Evolutionary conservation across 2,113 vertebrate genomes (phyloP).

Genomic region (Microcebus murinus): DNA sequence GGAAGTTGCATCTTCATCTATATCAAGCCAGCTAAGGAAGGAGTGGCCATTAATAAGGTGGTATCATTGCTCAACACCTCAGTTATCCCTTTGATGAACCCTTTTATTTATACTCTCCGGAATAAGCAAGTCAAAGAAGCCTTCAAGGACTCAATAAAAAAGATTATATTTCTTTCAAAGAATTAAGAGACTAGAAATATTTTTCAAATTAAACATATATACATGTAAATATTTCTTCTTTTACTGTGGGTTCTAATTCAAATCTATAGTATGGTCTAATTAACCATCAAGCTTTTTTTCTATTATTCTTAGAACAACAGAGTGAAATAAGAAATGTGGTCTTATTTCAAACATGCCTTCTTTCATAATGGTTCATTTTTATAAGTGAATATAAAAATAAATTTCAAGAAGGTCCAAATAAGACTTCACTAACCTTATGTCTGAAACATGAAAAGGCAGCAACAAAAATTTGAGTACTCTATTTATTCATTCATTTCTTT

Average conservation of each 20-base stretch:
- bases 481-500: background rate
- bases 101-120: constrained; percentile 36
- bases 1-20: constrained; percentile 62
- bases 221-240: background rate
- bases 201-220: background rate
- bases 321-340: too few species aligned
- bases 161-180: constrained; percentile 26
- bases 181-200: background rate
- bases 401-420: too few species aligned
- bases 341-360: too few species aligned
- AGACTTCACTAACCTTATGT: too few species aligned
- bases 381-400: too few species aligned
- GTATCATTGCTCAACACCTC: constrained; percentile 46
- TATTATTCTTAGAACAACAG: too few species aligned
- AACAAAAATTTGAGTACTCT: background rate
- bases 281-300: too few species aligned
- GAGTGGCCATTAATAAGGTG: constrained; percentile 30
- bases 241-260: background rate
- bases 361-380: too few species aligned
- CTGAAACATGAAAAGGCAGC: background rate
- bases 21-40: constrained; percentile 43
- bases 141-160: background rate
- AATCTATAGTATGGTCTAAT: too few species aligned
- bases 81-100: constrained; percentile 44
- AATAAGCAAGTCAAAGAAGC: constrained; percentile 56